Conservation (phyloP, 2,113 vertebrate genomes). For the Pithys albifrons region DNA sequence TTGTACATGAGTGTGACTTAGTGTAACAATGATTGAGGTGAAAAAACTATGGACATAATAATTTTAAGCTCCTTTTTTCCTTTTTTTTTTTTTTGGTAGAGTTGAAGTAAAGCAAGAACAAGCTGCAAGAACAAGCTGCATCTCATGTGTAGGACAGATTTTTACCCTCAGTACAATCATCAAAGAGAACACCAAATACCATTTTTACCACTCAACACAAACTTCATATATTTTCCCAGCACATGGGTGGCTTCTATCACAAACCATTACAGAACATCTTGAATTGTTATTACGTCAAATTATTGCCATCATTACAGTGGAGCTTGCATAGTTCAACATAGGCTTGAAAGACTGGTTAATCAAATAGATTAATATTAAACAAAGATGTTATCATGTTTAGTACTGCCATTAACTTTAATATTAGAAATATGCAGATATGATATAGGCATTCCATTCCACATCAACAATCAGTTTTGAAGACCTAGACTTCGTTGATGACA, state of each 20-base stretch:
- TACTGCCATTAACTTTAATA: not conserved
- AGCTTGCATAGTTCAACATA: not conserved
- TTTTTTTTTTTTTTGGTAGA: not conserved
- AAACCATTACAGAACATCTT: not conserved
- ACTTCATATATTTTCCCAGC: not conserved
- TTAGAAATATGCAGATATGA: not conserved
- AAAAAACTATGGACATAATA: not conserved
- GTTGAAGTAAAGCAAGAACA: not conserved
- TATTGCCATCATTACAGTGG: not conserved
- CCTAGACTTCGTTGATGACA: not conserved
- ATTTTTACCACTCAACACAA: slow-evolving; percentile 6
- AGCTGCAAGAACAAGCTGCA: not conserved
- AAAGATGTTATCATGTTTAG: not conserved
- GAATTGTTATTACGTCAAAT: not conserved
- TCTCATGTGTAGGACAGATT: slow-evolving; percentile 43
- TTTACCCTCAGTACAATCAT: not conserved
- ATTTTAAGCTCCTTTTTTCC: not conserved
- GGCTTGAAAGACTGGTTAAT: not conserved
- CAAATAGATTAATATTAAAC: not conserved
- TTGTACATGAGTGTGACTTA: not conserved
- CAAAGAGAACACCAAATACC: slow-evolving; percentile 22
- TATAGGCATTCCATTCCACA: not conserved
- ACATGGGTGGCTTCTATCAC: not conserved
- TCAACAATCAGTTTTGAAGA: not conserved
- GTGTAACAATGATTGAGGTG: not conserved